Percentiles rank a stretch among this genome's conserved stretches.
phyloP scores from a whole-genome alignment of 2,888 invertebrate genomes.

The Rhagonycha fulva region DNA sequence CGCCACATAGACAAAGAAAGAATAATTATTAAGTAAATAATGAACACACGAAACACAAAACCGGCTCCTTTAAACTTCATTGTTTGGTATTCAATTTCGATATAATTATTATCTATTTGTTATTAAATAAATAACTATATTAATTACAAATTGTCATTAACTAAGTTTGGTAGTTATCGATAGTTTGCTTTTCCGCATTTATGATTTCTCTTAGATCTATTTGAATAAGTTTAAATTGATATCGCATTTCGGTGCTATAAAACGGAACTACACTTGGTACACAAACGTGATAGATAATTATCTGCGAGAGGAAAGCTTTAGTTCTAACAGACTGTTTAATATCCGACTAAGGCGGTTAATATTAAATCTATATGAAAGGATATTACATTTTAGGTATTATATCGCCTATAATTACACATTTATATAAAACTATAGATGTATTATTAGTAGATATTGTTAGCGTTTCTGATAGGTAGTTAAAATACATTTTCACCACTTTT shows the following conservation, averaged over 20 bases:
- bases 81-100: background rate
- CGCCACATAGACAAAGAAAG: background rate
- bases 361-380: background rate
- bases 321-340: constrained; percentile 9
- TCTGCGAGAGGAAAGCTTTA: constrained; percentile 4
- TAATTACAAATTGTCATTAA: constrained; percentile 17
- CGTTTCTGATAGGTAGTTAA: background rate
- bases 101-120: background rate
- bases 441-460: background rate
- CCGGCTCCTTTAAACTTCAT: background rate
- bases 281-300: constrained; percentile 10
- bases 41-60: background rate
- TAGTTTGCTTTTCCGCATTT: constrained; percentile 17
- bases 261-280: constrained; percentile 13
- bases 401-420: background rate
- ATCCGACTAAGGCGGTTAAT: constrained; percentile 1
- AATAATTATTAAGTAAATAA: background rate
- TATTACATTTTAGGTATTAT: background rate
- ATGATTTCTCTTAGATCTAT: constrained; percentile 8
- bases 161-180: constrained; percentile 14
- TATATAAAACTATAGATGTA: background rate
- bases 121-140: constrained; percentile 2
- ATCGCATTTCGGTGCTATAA: constrained; percentile 16
- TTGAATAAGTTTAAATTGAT: constrained; percentile 22
- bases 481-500: too few relatives aligned